Conservation (phyloP, 1,140 invertebrate genomes). For the Eurosta solidaginis region DNA sequence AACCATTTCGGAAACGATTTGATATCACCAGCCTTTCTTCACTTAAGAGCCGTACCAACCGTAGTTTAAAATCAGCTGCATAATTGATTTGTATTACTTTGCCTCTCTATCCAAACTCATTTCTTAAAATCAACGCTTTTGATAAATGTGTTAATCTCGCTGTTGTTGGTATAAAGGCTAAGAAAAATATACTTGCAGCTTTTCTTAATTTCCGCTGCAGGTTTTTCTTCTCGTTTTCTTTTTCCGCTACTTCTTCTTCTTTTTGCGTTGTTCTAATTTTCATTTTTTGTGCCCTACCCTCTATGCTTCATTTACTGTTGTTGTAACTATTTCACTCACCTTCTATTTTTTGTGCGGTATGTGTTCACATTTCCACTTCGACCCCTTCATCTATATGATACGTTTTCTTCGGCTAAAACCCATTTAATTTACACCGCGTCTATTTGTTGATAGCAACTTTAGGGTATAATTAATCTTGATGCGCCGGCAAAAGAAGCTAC, state of each 20-base stretch:
- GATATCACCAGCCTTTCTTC: too few relatives aligned
- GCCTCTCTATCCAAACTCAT: too few relatives aligned
- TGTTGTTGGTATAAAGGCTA: not conserved
- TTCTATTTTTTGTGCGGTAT: not conserved
- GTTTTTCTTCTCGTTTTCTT: not conserved
- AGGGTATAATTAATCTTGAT: not conserved
- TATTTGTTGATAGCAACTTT: not conserved
- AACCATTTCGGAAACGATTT: too few relatives aligned
- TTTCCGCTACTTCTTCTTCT: not conserved
- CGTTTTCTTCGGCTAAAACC: not conserved
- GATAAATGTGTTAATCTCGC: too few relatives aligned
- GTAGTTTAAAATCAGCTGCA: too few relatives aligned
- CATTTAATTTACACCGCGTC: not conserved
- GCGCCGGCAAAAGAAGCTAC: not conserved
- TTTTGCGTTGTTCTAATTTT: not conserved
- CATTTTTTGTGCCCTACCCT: not conserved
- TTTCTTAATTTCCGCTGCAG: not conserved
- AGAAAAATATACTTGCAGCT: not conserved
- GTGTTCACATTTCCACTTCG: not conserved
- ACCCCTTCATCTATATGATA: not conserved
- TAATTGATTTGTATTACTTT: too few relatives aligned
- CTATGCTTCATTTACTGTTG: not conserved
- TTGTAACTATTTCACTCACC: not conserved
- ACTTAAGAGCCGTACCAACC: too few relatives aligned
- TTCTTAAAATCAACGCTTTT: too few relatives aligned